These are phyloP conservation scores for Calycopis cecrops DNA, from an alignment of 1,140 invertebrate genomes.

Conservation along the genomic window DNA sequence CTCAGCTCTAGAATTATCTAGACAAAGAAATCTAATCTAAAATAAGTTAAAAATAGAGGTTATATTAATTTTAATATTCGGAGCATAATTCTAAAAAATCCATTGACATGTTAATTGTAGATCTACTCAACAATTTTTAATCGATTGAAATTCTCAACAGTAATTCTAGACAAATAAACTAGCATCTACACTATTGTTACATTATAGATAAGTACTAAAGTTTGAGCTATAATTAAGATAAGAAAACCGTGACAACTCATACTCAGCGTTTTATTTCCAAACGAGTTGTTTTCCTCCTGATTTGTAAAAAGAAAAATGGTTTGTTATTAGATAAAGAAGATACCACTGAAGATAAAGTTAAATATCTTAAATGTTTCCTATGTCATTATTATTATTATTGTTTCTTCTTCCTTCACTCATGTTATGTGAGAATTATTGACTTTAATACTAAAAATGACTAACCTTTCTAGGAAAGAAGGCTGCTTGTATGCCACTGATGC, in stretches of 20 bases:
- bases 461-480: slow-evolving; percentile 78
- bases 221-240: slow-evolving; percentile 20
- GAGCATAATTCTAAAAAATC: slow-evolving; percentile 3
- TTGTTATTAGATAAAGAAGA: slow-evolving; percentile 5
- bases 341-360: too few species aligned
- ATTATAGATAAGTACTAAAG: slow-evolving; percentile 13
- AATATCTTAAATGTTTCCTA: background rate
- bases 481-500: slow-evolving; percentile 59
- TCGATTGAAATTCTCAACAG: slow-evolving; percentile 1
- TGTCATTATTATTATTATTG: background rate
- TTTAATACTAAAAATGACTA: slow-evolving; percentile 18
- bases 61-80: background rate
- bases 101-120: background rate
- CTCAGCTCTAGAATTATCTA: slow-evolving; percentile 8
- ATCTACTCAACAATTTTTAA: background rate
- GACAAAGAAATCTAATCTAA: slow-evolving; percentile 5
- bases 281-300: slow-evolving; percentile 42
- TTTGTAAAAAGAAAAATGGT: slow-evolving; percentile 30
- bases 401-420: background rate
- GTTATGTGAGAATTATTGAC: background rate
- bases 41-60: background rate
- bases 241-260: slow-evolving; percentile 34
- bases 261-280: slow-evolving; percentile 44
- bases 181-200: slow-evolving; percentile 11
- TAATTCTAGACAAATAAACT: slow-evolving; percentile 7